Evolutionary conservation across 2,797 vertebrate genomes (phyloP), one percentile per base, ranked within the genome.

Genomic region (Siniperca scherzeri): DNA sequence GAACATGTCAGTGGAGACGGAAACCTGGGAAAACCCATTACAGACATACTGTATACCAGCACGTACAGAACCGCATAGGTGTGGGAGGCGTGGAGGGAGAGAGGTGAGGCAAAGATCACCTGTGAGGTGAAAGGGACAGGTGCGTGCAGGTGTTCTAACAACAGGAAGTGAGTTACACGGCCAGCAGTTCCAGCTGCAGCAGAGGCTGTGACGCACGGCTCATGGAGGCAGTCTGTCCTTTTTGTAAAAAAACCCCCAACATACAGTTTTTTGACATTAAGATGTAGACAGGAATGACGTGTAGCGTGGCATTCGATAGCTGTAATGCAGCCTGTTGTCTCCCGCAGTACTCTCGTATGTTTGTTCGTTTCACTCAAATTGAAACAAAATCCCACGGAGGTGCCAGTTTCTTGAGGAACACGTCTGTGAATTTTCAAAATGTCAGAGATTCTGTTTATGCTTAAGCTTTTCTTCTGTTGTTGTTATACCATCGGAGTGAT

Each of bases 401-500:
- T 36, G 21, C 40, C 42, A 33, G 27, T 67, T 50, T n/a, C n/a
- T 12, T 13, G 13, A 7, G 62, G 25, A 70, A 40, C 48, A 55
- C 66, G 16, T 48, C 76, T 56, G 19, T 70, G 40, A 17, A 19
- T 69, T 11, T 64, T 36, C 55, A 52, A 22, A 21, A 27, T 30
- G 17, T 81, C 68, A 27, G 30, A 40, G 19, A 38, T 64, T 33
- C 70, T 60, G 19, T 44, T 21, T 60, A 38, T 40, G 9, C 19
- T 30, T 7, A 0, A 19, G 21, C 12, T 42, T 57, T 38, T 17
- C 16, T 19, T 57, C 3, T 65, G 8, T 38, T 21, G 40, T 70
- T 65, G 60, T 71, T n/a, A 36, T 1, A 62, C 52, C 70, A 46
- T 69, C 42, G 44, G 22, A 55, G 56, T 40, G 72, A 61, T 70